These are phyloP conservation scores for Opisthocomus hoazin DNA, from an alignment of 2,113 vertebrate genomes.

Conservation along the genomic window DNA sequence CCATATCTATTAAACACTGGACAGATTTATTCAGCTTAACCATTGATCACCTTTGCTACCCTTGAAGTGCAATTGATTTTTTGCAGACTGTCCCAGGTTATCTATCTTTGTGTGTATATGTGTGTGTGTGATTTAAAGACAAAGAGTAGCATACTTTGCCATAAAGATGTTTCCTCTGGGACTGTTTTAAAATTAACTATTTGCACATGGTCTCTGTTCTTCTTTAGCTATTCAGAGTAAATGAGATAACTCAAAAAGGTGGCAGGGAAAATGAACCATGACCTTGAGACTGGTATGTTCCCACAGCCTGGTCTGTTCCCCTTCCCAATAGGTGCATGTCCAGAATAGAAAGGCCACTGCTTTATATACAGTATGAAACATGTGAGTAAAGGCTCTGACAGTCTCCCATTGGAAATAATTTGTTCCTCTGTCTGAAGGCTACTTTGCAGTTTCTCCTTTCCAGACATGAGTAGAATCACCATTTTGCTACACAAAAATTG, in stretches of 20 bases:
- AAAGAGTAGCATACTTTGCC: not conserved
- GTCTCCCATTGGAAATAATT: not conserved
- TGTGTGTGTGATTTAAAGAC: not conserved
- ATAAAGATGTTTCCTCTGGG: not conserved
- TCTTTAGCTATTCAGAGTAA: not conserved
- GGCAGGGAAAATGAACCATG: not conserved
- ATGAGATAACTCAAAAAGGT: not conserved
- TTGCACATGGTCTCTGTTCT: not conserved
- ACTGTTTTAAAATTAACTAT: not conserved
- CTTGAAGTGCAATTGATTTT: not conserved
- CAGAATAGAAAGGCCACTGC: not conserved
- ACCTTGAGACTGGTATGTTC: not conserved
- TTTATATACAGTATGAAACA: not conserved
- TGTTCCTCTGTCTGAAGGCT: not conserved
- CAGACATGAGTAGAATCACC: not conserved
- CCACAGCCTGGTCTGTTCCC: not conserved
- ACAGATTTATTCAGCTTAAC: not conserved
- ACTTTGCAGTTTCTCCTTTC: not conserved
- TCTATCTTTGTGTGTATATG: not conserved
- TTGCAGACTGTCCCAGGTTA: not conserved
- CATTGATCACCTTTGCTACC: not conserved
- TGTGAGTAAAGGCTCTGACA: not conserved
- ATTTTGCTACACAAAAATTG: not conserved
- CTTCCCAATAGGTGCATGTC: not conserved
- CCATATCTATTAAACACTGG: not conserved